Base-by-base conservation (phyloP, 2,888 invertebrate genomes). In the Noctua comes region DNA sequence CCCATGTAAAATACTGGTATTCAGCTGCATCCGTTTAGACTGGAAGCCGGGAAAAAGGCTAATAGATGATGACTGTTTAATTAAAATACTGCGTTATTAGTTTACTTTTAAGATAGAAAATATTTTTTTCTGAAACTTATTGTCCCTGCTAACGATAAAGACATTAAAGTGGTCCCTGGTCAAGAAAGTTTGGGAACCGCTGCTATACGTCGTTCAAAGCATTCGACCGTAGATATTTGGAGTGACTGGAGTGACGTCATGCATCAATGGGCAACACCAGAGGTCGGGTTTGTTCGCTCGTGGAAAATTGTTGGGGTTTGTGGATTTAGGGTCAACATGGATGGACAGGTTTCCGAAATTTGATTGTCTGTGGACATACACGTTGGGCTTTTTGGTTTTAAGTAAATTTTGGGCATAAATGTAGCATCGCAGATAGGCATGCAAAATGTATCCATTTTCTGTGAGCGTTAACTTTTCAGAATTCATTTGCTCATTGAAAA, bases 211-310 rank as follows among this genome's bases (percentile, higher is more conserved):
- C 86, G 80, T 77, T 83, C 86, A 77, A 57, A 66, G 75, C 86
- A 83, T 74, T 81, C n/a, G 31, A 76, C 79, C 88, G 74, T 65
- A 74, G 70, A 46, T 78, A 87, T 88, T 76, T 73, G 80, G 43
- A 78, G 76, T 87, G 88, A 83, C 77, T 79, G 54, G 66, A 59
- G 66, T 87, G 86, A 81, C 77, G 64, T 74, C 77, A 87, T 74
- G 86, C 86, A 83, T 87, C 86, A 80, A 77, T 85, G 70, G 51
- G 43, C 74, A 40, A 71, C 69, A 64, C 76, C 40, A 76, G 75
- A 82, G 79, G 80, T 82, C 68, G 65, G 73, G 75, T 77, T 73
- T 77, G 77, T 66, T 69, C 76, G 74, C 36, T 64, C 86, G 77
- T 77, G 71, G 77, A 73, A 79, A 86, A 80, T 85, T 65, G 79